Percentiles rank a stretch among this genome's conserved stretches.
Conservation (phyloP, 2,797 vertebrate genomes). For the Nyctalus aviator region DNA sequence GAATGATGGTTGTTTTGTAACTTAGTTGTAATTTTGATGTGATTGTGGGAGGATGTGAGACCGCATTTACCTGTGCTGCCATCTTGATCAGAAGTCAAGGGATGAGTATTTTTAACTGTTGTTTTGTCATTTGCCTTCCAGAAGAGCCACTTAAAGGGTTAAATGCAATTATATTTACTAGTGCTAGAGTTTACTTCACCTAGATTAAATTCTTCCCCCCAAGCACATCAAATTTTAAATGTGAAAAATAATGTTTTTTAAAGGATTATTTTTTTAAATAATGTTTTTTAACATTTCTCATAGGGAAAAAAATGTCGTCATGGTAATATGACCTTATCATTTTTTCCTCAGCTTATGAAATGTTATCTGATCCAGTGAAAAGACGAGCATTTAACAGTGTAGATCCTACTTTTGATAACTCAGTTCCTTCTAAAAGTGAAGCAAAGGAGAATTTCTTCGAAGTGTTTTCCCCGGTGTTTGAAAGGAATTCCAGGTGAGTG, state of each 20-base stretch:
- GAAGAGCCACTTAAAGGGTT: slow-evolving; percentile 7
- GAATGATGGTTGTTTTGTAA: not conserved
- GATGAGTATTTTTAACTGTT: slow-evolving; percentile 22
- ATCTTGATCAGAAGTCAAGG: not conserved
- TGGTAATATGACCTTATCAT: slow-evolving; percentile 28
- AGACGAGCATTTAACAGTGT: slow-evolving; percentile 98
- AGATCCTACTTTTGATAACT: slow-evolving; percentile 98
- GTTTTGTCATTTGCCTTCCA: slow-evolving; percentile 5
- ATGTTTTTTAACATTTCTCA: not conserved
- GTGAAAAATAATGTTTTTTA: slow-evolving; percentile 36
- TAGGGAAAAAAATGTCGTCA: not conserved
- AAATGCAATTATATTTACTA: not conserved
- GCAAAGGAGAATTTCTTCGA: slow-evolving; percentile 97
- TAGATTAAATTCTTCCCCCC: not conserved
- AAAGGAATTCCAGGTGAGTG: slow-evolving; percentile 95
- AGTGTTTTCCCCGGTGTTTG: slow-evolving; percentile 94
- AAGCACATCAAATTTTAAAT: slow-evolving; percentile 32
- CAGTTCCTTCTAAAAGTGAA: slow-evolving; percentile 95
- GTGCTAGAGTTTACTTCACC: not conserved
- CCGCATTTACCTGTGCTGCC: not conserved
- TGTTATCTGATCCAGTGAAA: slow-evolving; percentile 95
- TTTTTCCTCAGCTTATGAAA: slow-evolving; percentile 94
- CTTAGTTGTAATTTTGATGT: not conserved
- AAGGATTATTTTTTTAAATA: too few relatives aligned
- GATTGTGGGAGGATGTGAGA: not conserved